These are phyloP conservation scores for Himalopsyche japonica DNA, from an alignment of 2,888 invertebrate species.

Conservation along the genomic window DNA sequence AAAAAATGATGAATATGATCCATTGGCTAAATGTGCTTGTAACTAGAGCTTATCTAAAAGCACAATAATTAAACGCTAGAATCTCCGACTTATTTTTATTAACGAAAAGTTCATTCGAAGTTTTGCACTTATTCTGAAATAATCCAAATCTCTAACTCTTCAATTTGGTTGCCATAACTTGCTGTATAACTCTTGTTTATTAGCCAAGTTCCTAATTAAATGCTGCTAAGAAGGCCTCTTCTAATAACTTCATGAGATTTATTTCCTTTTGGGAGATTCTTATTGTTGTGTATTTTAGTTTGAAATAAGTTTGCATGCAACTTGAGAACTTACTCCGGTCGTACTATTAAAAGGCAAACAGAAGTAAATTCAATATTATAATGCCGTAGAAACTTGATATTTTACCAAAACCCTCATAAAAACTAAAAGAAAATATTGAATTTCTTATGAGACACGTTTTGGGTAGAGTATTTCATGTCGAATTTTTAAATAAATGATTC, in stretches of 20 bases:
- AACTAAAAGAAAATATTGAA: not conserved
- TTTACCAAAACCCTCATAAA: not conserved
- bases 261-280: conserved; percentile 1
- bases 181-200: not conserved
- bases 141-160: not conserved
- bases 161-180: not conserved
- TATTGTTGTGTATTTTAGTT: not conserved
- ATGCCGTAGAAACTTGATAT: not conserved
- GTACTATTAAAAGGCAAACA: not conserved
- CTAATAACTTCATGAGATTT: not conserved
- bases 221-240: not conserved
- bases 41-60: not conserved
- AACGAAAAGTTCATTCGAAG: not conserved
- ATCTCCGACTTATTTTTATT: not conserved
- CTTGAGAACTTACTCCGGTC: not conserved
- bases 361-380: not conserved
- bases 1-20: too few species aligned
- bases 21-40: too few species aligned
- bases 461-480: not conserved
- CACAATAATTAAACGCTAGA: not conserved
- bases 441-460: not conserved
- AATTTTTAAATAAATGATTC: too few species aligned
- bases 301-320: not conserved
- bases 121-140: not conserved
- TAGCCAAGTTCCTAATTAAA: conserved; percentile 1